phyloP scores from a whole-genome alignment of 1,140 invertebrate species.

The Leptopilina boulardi region DNA sequence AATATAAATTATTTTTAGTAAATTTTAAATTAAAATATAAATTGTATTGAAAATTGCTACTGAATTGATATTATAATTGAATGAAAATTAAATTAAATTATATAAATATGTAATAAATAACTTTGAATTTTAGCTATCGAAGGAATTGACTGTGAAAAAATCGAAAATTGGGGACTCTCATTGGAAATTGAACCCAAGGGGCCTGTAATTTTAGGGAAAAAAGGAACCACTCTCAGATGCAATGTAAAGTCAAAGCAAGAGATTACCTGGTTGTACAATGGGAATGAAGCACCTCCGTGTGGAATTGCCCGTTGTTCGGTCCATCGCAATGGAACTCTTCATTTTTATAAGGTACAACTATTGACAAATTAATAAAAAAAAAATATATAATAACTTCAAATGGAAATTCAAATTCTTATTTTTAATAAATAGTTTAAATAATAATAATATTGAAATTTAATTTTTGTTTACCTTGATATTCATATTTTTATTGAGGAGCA shows the following conservation, averaged over 20 bases:
- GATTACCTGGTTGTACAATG: conserved; percentile 70
- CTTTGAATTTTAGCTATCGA: conserved; percentile 61
- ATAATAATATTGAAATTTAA: no score
- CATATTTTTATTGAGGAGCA: no score
- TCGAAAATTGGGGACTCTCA: conserved; percentile 54
- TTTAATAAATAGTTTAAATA: no score
- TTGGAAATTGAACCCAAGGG: conserved; percentile 68
- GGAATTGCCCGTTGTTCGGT: conserved; percentile 38
- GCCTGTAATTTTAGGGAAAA: conserved; percentile 67
- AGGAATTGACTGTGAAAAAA: conserved; percentile 63
- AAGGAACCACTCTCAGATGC: conserved; percentile 67
- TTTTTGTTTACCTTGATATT: no score
- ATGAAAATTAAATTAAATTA: no score
- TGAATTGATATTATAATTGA: background rate
- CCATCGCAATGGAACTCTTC: conserved; percentile 67
- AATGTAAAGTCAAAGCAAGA: conserved; percentile 58
- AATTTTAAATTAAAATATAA: no score
- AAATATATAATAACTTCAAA: background rate
- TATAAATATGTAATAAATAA: background rate
- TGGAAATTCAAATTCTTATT: conserved; percentile 27
- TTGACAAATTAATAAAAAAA: no score
- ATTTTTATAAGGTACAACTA: conserved; percentile 69
- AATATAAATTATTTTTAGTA: no score
- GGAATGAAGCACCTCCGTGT: conserved; percentile 49
- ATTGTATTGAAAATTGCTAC: no score